phyloP scores from a whole-genome alignment of 2,888 invertebrate genomes.

The Herminia tarsipennalis region DNA sequence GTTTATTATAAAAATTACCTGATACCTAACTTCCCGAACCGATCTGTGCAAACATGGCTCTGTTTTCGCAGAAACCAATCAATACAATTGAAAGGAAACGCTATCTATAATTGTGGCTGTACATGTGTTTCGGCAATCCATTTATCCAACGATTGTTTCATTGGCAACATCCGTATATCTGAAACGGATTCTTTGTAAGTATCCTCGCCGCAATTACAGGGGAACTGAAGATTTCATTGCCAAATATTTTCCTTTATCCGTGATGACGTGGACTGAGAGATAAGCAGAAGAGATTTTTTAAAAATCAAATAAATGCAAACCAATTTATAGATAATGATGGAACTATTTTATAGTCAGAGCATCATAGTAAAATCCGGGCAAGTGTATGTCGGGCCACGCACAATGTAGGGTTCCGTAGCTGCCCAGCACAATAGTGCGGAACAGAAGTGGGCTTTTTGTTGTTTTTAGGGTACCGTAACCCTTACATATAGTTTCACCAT shows the following conservation, averaged over 20 bases:
- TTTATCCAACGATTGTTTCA: conserved; percentile 43
- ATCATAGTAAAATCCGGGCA: too few relatives aligned
- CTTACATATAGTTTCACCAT: too few relatives aligned
- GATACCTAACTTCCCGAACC: too few relatives aligned
- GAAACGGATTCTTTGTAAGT: conserved; percentile 47
- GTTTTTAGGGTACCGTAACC: too few relatives aligned
- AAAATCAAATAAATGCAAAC: too few relatives aligned
- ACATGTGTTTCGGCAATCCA: conserved; percentile 35
- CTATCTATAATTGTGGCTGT: conserved; percentile 36
- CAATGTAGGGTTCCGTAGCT: too few relatives aligned
- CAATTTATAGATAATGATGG: too few relatives aligned
- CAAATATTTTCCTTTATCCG: conserved; percentile 80
- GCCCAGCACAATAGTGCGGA: too few relatives aligned
- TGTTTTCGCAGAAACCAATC: conserved; percentile 12
- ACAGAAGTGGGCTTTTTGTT: too few relatives aligned
- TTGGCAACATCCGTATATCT: conserved; percentile 30
- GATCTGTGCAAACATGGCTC: not conserved
- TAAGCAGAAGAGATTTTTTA: conserved; percentile 28
- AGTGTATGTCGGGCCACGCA: too few relatives aligned
- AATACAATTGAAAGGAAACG: conserved; percentile 24
- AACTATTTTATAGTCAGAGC: too few relatives aligned
- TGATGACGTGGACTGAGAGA: conserved; percentile 42
- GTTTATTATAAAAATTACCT: too few relatives aligned
- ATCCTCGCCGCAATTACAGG: conserved; percentile 69
- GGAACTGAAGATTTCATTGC: conserved; percentile 76